A percentile compares a stretch with the other conserved stretches of the same genome.
Conservation (phyloP, 2,888 invertebrate genomes). For the Pilophorus perplexus region DNA sequence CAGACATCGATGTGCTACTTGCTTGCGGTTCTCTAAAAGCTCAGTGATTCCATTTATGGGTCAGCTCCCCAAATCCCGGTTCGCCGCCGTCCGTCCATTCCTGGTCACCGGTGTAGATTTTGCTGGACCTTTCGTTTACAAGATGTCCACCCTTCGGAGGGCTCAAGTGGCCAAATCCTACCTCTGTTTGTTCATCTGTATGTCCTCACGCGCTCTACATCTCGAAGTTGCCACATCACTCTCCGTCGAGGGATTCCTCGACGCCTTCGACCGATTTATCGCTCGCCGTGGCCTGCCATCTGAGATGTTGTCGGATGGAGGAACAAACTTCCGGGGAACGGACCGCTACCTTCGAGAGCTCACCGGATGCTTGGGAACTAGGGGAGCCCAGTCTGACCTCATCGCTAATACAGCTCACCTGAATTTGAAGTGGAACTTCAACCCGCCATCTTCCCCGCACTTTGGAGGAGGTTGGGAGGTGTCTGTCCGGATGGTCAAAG, state of each 20-base stretch:
- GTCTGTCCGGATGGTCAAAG: constrained; percentile 49
- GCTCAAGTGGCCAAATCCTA: too few relatives aligned
- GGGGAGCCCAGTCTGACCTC: constrained; percentile 49
- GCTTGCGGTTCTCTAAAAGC: constrained; percentile 15
- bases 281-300: constrained; percentile 49
- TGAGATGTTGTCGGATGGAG: constrained; percentile 51
- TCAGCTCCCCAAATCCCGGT: constrained; percentile 6
- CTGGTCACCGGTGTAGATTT: constrained; percentile 5
- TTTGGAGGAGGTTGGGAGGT: constrained; percentile 51
- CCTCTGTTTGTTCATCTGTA: constrained; percentile 49
- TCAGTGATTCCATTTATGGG: not conserved
- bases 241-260: constrained; percentile 50
- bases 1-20: constrained; percentile 28
- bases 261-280: constrained; percentile 50
- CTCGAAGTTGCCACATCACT: constrained; percentile 50
- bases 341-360: constrained; percentile 36
- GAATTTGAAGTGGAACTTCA: constrained; percentile 12
- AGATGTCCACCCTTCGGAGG: too few relatives aligned
- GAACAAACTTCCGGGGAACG: constrained; percentile 51
- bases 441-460: constrained; percentile 49
- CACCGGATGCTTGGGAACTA: not conserved
- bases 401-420: constrained; percentile 20
- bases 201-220: constrained; percentile 50
- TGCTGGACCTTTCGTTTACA: not conserved
- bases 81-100: not conserved